Conservation (phyloP, 2,888 invertebrate genomes). For the Lysandra coridon region DNA sequence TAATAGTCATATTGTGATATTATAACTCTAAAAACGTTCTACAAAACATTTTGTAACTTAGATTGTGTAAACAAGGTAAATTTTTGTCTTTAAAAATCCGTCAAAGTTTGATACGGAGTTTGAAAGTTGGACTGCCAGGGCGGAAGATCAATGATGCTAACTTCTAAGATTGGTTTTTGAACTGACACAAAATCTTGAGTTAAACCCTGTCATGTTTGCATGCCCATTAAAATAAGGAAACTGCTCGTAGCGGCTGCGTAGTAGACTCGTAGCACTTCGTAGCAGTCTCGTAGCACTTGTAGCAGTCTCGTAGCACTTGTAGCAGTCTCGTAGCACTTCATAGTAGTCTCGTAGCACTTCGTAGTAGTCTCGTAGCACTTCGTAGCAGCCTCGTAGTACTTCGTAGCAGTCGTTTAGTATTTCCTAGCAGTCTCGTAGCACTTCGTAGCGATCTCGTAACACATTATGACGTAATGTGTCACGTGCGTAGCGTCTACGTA, state of each 20-base stretch:
- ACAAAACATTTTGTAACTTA: not conserved
- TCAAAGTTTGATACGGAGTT: not conserved
- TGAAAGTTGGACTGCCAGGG: not conserved
- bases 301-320: too few species aligned
- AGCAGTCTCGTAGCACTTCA: too few species aligned
- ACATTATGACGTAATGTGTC: too few species aligned
- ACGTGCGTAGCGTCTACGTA: too few species aligned
- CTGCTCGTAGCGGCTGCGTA: not conserved
- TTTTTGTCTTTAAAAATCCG: constrained; percentile 3
- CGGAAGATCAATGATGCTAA: constrained; percentile 7
- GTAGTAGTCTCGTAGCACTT: not conserved
- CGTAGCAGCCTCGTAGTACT: not conserved
- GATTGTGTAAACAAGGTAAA: not conserved
- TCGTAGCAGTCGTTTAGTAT: too few species aligned
- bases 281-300: too few species aligned
- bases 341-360: not conserved
- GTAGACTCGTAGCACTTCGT: not conserved
- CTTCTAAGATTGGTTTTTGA: constrained; percentile 13
- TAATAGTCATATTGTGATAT: not conserved
- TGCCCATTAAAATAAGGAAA: not conserved
- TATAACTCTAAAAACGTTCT: not conserved
- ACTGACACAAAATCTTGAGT: not conserved
- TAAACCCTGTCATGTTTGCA: not conserved
- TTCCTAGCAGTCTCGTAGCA: too few species aligned
- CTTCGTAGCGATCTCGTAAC: too few species aligned